A percentile compares a stretch with the other conserved stretches of the same genome.
These are phyloP conservation scores for Lithodes maja DNA, from an alignment of 2,888 invertebrate genomes.

Conservation along the genomic window DNA sequence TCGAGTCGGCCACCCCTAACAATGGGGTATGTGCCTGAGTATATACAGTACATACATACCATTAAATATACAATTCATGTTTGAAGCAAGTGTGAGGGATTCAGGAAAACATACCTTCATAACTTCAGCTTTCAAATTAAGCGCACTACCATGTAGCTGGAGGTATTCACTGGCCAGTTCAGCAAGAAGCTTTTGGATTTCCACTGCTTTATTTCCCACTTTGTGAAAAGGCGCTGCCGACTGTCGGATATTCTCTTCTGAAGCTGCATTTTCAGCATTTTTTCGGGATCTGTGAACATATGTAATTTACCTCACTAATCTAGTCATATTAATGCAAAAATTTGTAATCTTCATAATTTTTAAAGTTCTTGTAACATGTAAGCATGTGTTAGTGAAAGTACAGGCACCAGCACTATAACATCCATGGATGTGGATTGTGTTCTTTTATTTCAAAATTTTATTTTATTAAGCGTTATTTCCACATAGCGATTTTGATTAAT, in stretches of 20 bases:
- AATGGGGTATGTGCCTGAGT: too few relatives aligned
- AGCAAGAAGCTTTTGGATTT: slow-evolving; percentile 62
- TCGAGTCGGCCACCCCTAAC: too few relatives aligned
- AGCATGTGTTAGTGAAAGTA: too few relatives aligned
- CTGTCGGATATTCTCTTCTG: slow-evolving; percentile 68
- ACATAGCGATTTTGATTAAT: too few relatives aligned
- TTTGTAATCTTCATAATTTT: too few relatives aligned
- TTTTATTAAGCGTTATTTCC: too few relatives aligned
- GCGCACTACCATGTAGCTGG: slow-evolving; percentile 59
- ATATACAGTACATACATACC: neutral
- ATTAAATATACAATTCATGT: neutral
- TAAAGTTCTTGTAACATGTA: too few relatives aligned
- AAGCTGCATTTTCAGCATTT: slow-evolving; percentile 66
- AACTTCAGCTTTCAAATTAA: slow-evolving; percentile 64
- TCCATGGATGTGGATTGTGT: too few relatives aligned
- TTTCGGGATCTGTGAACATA: slow-evolving; percentile 46
- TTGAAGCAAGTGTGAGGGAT: neutral
- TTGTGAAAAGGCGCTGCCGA: slow-evolving; percentile 69
- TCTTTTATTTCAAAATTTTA: too few relatives aligned
- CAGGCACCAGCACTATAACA: too few relatives aligned
- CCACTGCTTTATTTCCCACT: slow-evolving; percentile 63
- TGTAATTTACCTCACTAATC: too few relatives aligned
- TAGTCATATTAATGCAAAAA: too few relatives aligned
- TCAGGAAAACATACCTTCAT: slow-evolving; percentile 49
- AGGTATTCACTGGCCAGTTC: slow-evolving; percentile 62